Evolutionary conservation across 30 jellyfish, hydroid and myxozoan species (phyloP), one percentile per base, ranked within the genome.

Genomic region (Mastigias papua): DNA sequence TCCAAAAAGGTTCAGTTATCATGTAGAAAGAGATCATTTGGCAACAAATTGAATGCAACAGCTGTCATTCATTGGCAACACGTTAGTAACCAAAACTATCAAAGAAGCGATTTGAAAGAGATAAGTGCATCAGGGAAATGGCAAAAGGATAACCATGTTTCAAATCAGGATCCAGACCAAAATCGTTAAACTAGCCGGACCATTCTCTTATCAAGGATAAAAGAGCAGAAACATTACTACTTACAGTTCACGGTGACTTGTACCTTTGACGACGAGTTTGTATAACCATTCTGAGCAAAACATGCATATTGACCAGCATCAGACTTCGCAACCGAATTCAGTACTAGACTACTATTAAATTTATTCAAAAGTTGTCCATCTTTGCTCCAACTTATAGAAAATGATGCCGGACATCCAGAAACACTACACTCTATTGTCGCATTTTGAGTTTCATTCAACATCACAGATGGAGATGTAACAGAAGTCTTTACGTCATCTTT

Each of bases 331-430:
- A 63, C 1, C 74, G 19, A 27, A 1, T 37, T n/a, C 35, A 63
- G 26, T n/a, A 13, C 20, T 23, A 63, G 5, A 20, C 42, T 27
- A 22, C 23, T 63, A 15, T 0, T 42, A 27, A 15, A 63, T 25
- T 6, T 23, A 23, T 63, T 63, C 21, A 63, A 22, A 25, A 19
- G 19, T 25, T 1, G 19, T 23, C 74, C 74, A 63, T 63, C 23
- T 27, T 25, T 63, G 32, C 74, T 63, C 74, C 74, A 63, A 26
- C 46, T 25, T 63, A 63, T 42, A 27, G 74, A n/a, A n/a, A n/a
- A 23, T 7, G 74, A 19, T 27, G 9, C 37, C 3, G 74, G 74
- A 19, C 74, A 63, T 6, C 74, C 74, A 25, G 35, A 63, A 6
- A 63, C 74, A 63, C 46, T 8, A 20, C 74, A 63, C 21, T 10